Percentiles rank a stretch among this genome's conserved stretches.
Evolutionary conservation across 2,113 vertebrate genomes (phyloP).

Genomic region (Atractosteus spatula): DNA sequence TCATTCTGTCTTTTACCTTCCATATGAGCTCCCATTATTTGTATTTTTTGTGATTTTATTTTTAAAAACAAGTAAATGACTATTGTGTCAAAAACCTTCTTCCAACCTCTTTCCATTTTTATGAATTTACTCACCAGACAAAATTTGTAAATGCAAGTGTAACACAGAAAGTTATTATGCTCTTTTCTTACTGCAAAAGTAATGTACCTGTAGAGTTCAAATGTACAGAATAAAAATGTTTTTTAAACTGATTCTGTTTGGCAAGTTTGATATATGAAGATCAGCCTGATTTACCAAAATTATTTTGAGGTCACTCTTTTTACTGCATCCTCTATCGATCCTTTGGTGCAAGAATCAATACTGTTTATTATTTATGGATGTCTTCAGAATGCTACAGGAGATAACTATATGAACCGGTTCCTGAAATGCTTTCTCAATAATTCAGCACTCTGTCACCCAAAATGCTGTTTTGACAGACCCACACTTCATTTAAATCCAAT

Average conservation of each 20-base stretch:
- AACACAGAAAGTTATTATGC: too few species aligned
- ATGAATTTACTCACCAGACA: too few species aligned
- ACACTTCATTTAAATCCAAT: constrained; percentile 9
- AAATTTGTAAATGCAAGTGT: too few species aligned
- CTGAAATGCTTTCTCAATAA: constrained; percentile 43
- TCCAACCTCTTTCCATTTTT: too few species aligned
- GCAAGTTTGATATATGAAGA: constrained; percentile 25
- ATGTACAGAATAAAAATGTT: neutral
- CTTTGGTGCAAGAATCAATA: constrained; percentile 28
- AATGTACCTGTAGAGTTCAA: neutral
- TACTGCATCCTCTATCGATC: constrained; percentile 24
- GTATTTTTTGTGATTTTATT: too few species aligned
- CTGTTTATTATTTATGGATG: constrained; percentile 42
- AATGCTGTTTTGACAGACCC: constrained; percentile 5
- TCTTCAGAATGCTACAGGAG: constrained; percentile 31
- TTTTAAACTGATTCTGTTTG: constrained; percentile 14
- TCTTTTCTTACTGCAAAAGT: too few species aligned
- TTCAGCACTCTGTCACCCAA: constrained; percentile 38
- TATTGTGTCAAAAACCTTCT: too few species aligned
- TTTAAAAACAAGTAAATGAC: too few species aligned
- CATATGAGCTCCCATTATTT: too few species aligned
- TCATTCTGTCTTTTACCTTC: too few species aligned
- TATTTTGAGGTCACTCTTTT: constrained; percentile 3
- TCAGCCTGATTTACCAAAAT: constrained; percentile 1
- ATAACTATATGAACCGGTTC: constrained; percentile 42